Conservation (phyloP, 2,888 invertebrate species). For the Pyrrhia umbra region DNA sequence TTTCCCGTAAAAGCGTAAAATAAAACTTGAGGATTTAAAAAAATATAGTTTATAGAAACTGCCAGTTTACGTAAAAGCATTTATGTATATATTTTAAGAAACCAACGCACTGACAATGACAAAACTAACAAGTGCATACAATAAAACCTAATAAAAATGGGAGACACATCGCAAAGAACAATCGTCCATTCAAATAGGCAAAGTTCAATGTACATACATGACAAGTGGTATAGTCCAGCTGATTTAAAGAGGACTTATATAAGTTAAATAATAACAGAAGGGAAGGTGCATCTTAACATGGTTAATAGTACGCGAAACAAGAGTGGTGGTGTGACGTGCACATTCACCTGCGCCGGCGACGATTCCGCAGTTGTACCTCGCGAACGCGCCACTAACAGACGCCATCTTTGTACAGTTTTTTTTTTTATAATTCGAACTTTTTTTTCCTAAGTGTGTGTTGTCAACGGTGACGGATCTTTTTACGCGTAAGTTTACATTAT, state of each 20-base stretch:
- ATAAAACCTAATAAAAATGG: conserved; percentile 75
- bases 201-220: conserved; percentile 88
- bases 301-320: conserved; percentile 79
- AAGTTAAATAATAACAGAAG: conserved; percentile 63
- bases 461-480: conserved; percentile 70
- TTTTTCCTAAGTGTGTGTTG: conserved; percentile 75
- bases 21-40: not conserved
- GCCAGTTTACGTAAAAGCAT: conserved; percentile 1
- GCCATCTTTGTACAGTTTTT: conserved; percentile 70
- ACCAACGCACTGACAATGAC: conserved; percentile 31
- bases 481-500: conserved; percentile 59
- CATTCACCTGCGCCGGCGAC: conserved; percentile 86
- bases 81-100: conserved; percentile 15
- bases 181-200: conserved; percentile 80
- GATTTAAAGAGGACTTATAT: conserved; percentile 74
- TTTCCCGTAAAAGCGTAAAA: no score
- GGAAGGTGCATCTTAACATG: conserved; percentile 73
- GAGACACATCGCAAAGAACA: conserved; percentile 74
- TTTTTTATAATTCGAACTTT: conserved; percentile 65
- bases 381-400: conserved; percentile 68
- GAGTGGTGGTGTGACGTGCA: conserved; percentile 84
- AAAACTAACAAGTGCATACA: conserved; percentile 56
- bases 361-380: conserved; percentile 82
- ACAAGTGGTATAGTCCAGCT: conserved; percentile 75
- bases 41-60: not conserved